These are phyloP conservation scores for Sphenopsis melanotis DNA, from an alignment of 2,797 vertebrate species.

Conservation along the genomic window DNA sequence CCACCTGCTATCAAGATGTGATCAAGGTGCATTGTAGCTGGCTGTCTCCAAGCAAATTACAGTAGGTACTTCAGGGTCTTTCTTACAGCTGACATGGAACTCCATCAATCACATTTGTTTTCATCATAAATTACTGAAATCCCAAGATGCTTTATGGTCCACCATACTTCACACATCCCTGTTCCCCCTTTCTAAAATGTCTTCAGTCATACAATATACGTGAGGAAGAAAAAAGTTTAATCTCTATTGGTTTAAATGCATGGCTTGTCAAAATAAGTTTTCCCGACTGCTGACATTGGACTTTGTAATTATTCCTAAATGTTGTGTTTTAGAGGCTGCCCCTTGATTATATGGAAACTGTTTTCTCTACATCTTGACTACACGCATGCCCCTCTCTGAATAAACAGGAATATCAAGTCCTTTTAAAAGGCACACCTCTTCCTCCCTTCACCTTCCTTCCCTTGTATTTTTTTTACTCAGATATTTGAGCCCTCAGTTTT, in stretches of 20 bases:
- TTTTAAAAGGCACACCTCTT: not conserved
- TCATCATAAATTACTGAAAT: constrained; percentile 46
- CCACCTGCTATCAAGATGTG: constrained; percentile 40
- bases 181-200: not conserved
- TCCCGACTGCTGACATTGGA: not conserved
- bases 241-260: constrained; percentile 26
- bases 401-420: not conserved
- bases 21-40: constrained; percentile 33
- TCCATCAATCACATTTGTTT: constrained; percentile 52
- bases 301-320: constrained; percentile 33
- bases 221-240: not conserved
- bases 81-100: constrained; percentile 13
- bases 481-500: not conserved
- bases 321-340: not conserved
- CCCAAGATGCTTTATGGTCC: constrained; percentile 13
- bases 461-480: not conserved
- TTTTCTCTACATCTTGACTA: not conserved
- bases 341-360: not conserved
- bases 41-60: constrained; percentile 47
- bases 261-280: constrained; percentile 41
- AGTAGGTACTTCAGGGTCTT: not conserved
- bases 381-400: not conserved
- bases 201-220: constrained; percentile 6
- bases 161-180: constrained; percentile 18
- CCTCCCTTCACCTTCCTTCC: not conserved